phyloP scores from a whole-genome alignment of 2,888 invertebrate species.

The Leucoma salicis region DNA sequence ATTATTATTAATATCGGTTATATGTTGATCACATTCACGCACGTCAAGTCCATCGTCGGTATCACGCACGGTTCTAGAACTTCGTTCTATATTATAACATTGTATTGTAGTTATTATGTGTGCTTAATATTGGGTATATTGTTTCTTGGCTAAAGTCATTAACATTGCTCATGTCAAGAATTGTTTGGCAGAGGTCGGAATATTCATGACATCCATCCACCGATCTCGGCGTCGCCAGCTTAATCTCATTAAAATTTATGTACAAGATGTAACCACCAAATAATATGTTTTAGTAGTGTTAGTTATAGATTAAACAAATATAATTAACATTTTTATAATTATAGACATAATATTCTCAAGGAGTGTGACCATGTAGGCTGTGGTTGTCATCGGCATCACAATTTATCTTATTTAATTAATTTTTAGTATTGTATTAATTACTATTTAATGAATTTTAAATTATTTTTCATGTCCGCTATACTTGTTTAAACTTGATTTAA shows the following conservation, averaged over 20 bases:
- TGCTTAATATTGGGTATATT: slow-evolving; percentile 48
- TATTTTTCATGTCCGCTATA: slow-evolving; percentile 10
- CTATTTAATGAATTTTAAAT: slow-evolving; percentile 20
- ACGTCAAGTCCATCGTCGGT: slow-evolving; percentile 28
- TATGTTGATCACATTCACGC: slow-evolving; percentile 29
- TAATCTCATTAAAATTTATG: slow-evolving; percentile 75
- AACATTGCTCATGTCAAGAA: slow-evolving; percentile 18
- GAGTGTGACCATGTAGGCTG: slow-evolving; percentile 48
- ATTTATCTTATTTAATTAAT: slow-evolving; percentile 41
- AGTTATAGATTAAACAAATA: slow-evolving; percentile 37
- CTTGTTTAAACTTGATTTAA: background rate
- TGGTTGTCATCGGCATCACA: slow-evolving; percentile 68
- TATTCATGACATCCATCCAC: slow-evolving; percentile 9
- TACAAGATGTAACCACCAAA: slow-evolving; percentile 80
- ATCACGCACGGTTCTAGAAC: slow-evolving; percentile 56
- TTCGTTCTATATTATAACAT: slow-evolving; percentile 24
- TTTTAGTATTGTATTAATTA: slow-evolving; percentile 26
- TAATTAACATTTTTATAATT: slow-evolving; percentile 33
- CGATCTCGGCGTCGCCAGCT: slow-evolving; percentile 42
- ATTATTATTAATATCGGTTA: background rate
- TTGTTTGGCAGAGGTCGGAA: slow-evolving; percentile 17
- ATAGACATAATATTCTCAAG: slow-evolving; percentile 29
- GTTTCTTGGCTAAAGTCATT: slow-evolving; percentile 39
- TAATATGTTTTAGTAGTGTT: slow-evolving; percentile 66
- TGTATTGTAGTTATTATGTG: slow-evolving; percentile 39